Conservation (phyloP, 2,888 invertebrate species). For the Drosophila acutilabella region DNA sequence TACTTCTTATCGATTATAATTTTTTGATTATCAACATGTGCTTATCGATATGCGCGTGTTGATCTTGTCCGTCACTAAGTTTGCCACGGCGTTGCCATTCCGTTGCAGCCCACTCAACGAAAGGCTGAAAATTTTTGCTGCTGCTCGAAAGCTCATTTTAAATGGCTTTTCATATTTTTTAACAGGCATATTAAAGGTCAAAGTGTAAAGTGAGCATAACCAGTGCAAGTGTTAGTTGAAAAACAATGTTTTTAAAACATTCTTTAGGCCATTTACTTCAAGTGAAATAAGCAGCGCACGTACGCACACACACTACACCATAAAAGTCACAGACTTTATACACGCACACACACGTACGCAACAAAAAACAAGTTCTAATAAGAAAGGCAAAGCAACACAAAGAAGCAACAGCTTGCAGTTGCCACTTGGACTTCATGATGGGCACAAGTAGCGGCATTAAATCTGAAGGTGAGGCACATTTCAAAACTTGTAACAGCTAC, state of each 20-base stretch:
- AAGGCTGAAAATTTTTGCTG: conserved; percentile 38
- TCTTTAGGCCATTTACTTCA: conserved; percentile 5
- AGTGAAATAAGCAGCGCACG: conserved; percentile 47
- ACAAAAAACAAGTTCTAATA: conserved; percentile 70
- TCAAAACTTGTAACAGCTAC: conserved; percentile 29
- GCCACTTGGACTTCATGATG: conserved; percentile 51
- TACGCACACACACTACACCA: conserved; percentile 34
- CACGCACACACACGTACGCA: conserved; percentile 38
- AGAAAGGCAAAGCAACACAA: conserved; percentile 59
- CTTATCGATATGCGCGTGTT: conserved; percentile 17
- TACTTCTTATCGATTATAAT: conserved; percentile 11
- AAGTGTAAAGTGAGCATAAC: conserved; percentile 25
- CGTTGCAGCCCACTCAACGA: conserved; percentile 15
- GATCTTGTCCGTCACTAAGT: conserved; percentile 11
- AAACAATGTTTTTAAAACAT: conserved; percentile 40
- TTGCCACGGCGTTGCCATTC: conserved; percentile 31
- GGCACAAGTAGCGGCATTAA: conserved; percentile 79
- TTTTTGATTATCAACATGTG: not conserved
- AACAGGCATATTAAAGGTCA: conserved; percentile 18
- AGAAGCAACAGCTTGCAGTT: conserved; percentile 67
- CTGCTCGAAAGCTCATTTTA: conserved; percentile 46
- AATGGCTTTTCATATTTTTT: conserved; percentile 35
- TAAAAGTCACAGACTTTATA: conserved; percentile 12
- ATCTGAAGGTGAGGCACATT: conserved; percentile 76
- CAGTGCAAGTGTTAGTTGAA: not conserved